Base-by-base conservation (phyloP, 2,797 vertebrate species). In the Denticeps clupeoides region DNA sequence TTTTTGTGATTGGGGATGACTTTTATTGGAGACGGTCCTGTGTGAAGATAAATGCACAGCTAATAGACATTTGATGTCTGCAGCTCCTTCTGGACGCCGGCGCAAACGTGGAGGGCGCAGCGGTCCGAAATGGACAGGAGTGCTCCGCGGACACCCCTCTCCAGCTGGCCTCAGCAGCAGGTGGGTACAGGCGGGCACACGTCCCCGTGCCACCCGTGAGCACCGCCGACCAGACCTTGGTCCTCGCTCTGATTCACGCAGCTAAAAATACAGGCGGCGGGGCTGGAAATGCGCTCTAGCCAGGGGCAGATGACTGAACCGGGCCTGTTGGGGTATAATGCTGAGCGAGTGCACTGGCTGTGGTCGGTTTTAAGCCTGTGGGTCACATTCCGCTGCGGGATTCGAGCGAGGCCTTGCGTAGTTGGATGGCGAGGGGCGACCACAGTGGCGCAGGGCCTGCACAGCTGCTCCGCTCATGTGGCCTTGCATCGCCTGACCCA, bases 121-220 rank as follows among this genome's bases (percentile, higher is more conserved):
- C 89, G 0, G 79, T 87, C 9, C 88, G 77, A 56, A 83, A 89
- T 0, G 87, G 89, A 0, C 92, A 98, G 64, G 91, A 95, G 76
- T 92, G 80, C 66, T 88, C 82, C 0, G 84, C 90, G 0, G 93
- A 99, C 71, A 93, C 90, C 0, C 93, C 95, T 0, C 71, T 99
- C 33, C 93, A 98, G 79, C 82, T 98, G 71, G 91, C 95, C 13
- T 98, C 95, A 1, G 90, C 95, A 23, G 95, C 93, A 71, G 95
- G 95, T 97, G 79, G 59, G 72, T 41, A 37, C 38, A 4, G 2
- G 3, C 5, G 8, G 18, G 51, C 27, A 41, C 26, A 49, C 45
- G 41, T 27, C 51, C 6, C 21, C 26, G 51, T 21, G 55, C 18
- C 45, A 41, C 22, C 31, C 32, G 28, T 11, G 50, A 52, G 12